Evolutionary conservation across 2,888 invertebrate species (phyloP).

Genomic region (Cerceris ruficornis): DNA sequence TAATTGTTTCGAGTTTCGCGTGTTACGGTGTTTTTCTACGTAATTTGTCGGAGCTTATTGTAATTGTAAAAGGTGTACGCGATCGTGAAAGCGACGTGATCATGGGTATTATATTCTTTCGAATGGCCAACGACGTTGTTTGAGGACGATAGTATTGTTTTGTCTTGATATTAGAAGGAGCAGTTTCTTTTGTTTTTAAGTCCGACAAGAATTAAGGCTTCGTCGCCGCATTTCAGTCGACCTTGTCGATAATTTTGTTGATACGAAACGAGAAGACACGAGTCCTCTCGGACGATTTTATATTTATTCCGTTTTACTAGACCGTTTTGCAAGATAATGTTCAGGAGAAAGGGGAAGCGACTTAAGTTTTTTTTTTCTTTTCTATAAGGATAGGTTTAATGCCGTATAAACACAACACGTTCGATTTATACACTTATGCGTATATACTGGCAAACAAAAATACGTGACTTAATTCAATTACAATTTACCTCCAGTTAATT

Average conservation of each 20-base stretch:
- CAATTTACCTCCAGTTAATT: slow-evolving; percentile 46
- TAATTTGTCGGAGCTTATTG: slow-evolving; percentile 10
- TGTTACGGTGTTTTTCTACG: slow-evolving; percentile 24
- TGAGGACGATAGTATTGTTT: slow-evolving; percentile 26
- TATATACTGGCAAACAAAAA: slow-evolving; percentile 29
- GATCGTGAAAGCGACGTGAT: neutral
- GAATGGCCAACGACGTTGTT: slow-evolving; percentile 6
- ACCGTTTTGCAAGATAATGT: slow-evolving; percentile 23
- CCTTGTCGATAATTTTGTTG: slow-evolving; percentile 12
- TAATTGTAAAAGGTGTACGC: slow-evolving; percentile 16
- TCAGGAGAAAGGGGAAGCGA: slow-evolving; percentile 32
- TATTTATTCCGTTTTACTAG: slow-evolving; percentile 25
- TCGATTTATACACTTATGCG: slow-evolving; percentile 40
- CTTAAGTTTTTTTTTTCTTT: slow-evolving; percentile 46
- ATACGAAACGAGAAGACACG: no score
- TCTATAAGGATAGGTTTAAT: slow-evolving; percentile 40
- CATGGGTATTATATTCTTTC: slow-evolving; percentile 3
- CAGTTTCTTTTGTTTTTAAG: slow-evolving; percentile 19
- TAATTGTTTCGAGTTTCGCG: slow-evolving; percentile 56
- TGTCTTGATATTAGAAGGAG: slow-evolving; percentile 27
- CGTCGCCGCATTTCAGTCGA: slow-evolving; percentile 32
- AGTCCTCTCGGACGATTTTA: slow-evolving; percentile 3
- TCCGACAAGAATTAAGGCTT: slow-evolving; percentile 33
- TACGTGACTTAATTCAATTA: slow-evolving; percentile 48
- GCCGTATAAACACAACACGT: slow-evolving; percentile 29